phyloP scores from a whole-genome alignment of 2,888 invertebrate species.

The Thymelicus lineola region DNA sequence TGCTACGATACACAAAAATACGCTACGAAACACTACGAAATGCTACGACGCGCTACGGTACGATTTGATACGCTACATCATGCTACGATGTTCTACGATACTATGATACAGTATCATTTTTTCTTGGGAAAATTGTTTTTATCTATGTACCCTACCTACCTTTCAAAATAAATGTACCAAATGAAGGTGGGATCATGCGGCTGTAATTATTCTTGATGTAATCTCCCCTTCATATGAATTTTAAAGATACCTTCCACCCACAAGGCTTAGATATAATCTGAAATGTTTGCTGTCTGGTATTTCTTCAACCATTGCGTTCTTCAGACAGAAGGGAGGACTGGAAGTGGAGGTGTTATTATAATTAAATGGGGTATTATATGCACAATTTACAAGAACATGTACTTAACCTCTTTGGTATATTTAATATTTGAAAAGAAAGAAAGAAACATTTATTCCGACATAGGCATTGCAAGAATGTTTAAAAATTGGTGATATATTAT shows the following conservation, averaged over 20 bases:
- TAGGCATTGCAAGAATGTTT: too few relatives aligned
- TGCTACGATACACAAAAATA: too few relatives aligned
- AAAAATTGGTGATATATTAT: too few relatives aligned
- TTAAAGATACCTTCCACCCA: not conserved
- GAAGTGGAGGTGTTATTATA: not conserved
- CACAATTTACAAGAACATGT: too few relatives aligned
- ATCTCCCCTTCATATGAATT: not conserved
- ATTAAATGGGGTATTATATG: too few relatives aligned
- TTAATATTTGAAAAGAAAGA: too few relatives aligned
- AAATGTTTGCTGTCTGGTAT: slow-evolving; percentile 3
- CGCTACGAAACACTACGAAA: not conserved
- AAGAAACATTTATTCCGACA: too few relatives aligned
- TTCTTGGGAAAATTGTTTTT: too few relatives aligned
- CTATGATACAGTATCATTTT: too few relatives aligned
- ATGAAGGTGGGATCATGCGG: not conserved
- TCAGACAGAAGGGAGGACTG: not conserved
- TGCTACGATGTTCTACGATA: not conserved
- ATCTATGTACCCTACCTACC: too few relatives aligned
- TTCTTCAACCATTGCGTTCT: not conserved
- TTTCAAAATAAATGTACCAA: too few relatives aligned
- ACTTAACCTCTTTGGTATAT: too few relatives aligned
- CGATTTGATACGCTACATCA: not conserved
- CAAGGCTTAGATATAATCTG: slow-evolving; percentile 1
- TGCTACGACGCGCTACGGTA: not conserved
- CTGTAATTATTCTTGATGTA: not conserved